These are phyloP conservation scores for Chironomus striatipennis DNA, from an alignment of 1,140 invertebrate species.

Conservation along the genomic window DNA sequence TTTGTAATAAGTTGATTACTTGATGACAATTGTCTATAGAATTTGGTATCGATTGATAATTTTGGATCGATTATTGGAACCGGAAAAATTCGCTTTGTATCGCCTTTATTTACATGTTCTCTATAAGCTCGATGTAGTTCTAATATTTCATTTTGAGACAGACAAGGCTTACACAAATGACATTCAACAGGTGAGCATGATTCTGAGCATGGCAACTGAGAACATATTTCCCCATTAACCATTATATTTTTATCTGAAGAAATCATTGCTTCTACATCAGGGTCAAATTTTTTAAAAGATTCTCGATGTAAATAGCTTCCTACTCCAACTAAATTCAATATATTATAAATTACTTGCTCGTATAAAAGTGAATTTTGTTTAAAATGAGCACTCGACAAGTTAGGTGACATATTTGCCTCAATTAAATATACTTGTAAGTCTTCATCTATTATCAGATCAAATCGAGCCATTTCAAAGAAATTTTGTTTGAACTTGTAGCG, in stretches of 20 bases:
- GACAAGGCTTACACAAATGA: constrained; percentile 66
- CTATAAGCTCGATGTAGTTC: constrained; percentile 59
- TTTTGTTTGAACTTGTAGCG: constrained; percentile 53
- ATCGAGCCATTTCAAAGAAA: constrained; percentile 91
- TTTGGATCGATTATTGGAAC: constrained; percentile 53
- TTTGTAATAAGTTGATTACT: constrained; percentile 27
- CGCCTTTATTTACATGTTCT: constrained; percentile 70
- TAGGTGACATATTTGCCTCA: constrained; percentile 98
- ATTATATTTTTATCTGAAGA: constrained; percentile 71
- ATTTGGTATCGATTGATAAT: background rate
- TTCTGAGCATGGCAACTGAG: constrained; percentile 46
- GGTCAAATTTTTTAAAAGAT: constrained; percentile 25
- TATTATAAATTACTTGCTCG: constrained; percentile 84
- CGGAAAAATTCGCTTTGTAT: constrained; percentile 73
- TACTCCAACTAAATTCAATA: constrained; percentile 75
- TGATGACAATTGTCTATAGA: background rate
- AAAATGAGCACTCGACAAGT: constrained; percentile 89
- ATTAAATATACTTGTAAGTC: constrained; percentile 80
- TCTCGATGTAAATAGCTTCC: constrained; percentile 28
- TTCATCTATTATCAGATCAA: constrained; percentile 89
- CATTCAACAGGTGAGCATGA: constrained; percentile 62
- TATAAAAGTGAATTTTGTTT: constrained; percentile 80
- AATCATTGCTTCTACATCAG: constrained; percentile 53
- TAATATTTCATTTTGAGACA: constrained; percentile 49
- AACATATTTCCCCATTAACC: constrained; percentile 64